Evolutionary conservation across 2,888 invertebrate species (phyloP), one percentile per base, ranked within the genome.

Genomic region (Carabus problematicus): DNA sequence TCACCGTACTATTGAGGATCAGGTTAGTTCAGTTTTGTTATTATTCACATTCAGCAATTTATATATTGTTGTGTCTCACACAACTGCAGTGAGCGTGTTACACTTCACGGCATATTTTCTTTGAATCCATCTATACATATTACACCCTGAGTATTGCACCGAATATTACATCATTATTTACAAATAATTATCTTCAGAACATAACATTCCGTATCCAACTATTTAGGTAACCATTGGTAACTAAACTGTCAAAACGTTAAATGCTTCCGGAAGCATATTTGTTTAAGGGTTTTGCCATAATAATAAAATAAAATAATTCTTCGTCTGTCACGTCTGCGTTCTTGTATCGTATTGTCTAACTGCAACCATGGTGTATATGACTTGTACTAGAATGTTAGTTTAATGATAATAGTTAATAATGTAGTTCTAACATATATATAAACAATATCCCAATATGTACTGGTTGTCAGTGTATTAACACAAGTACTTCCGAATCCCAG

Each of bases 1-100:
- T 81, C 97, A 98, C 81, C 91, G 95, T 71, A 93, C 93, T 56
- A 95, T 98, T 73, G 98, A 98, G 83, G 97, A 98, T 84, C 98
- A 98, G 90, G 97, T 97, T 83, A 75, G 78, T 77, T 43, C 29
- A 12, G 29, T 29, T 29, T 29, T 29, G 29, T 29, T 29, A 29
- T 29, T 29, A 47, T 14, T 14, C 12, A 47, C 47, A 47, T 47
- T 47, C 0, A 14, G 16, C 14, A 47, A 16, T 8, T n/a, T 8
- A 14, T 8, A 12, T 8, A 47, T 8, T 8, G 47, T n/a, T 47
- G 12, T 14, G 16, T 47, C 1, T 8, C 16, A 47, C 9, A 29
- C 16, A 29, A 3, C 29, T 29, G 6, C 29, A 29, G 29, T 29
- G 29, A 29, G 29, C 29, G 6, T 29, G 6, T 29, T 29, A 29